Base-by-base conservation (phyloP, 23 tunicate genomes). In the Trididemnum nubilum region DNA sequence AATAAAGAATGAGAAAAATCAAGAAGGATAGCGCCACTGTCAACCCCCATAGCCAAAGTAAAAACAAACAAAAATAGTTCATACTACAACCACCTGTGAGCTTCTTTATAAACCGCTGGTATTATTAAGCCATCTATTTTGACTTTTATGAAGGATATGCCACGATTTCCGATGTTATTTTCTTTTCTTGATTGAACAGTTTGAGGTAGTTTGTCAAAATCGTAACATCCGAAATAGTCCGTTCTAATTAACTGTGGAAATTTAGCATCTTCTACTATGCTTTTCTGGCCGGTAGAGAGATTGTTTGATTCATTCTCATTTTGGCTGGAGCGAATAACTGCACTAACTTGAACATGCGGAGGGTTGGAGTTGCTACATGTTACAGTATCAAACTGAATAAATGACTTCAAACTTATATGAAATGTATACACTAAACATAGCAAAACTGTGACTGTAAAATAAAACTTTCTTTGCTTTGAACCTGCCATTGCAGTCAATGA, bases 1-100 rank as follows among this genome's bases (percentile, higher is more conserved):
- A 83, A 83, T 5, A n/a, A 22, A 7, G 15, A 15, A 44, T 29
- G 27, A 28, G 18, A 5, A n/a, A 5, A 28, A 9, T n/a, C n/a
- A n/a, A n/a, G n/a, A n/a, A n/a, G n/a, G n/a, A n/a, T n/a, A 23
- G 9, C 25, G 59, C 21, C 59, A 51, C 21, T 15, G 59, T 21
- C 18, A 51, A 18, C 59, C 19, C 18, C 59, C 18, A n/a, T n/a
- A n/a, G n/a, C n/a, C n/a, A n/a, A n/a, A n/a, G n/a, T n/a, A n/a
- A n/a, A n/a, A n/a, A n/a, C n/a, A n/a, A n/a, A n/a, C n/a, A n/a
- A n/a, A n/a, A n/a, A n/a, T n/a, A n/a, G n/a, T n/a, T n/a, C n/a
- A n/a, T n/a, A n/a, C n/a, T n/a, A n/a, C n/a, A n/a, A n/a, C 83
- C 59, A 93, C 98, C 86, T 93, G 84, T 57, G 80, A 19, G 98